phyloP scores from a whole-genome alignment of 2,113 vertebrate species.

The Chelonoidis abingdonii region DNA sequence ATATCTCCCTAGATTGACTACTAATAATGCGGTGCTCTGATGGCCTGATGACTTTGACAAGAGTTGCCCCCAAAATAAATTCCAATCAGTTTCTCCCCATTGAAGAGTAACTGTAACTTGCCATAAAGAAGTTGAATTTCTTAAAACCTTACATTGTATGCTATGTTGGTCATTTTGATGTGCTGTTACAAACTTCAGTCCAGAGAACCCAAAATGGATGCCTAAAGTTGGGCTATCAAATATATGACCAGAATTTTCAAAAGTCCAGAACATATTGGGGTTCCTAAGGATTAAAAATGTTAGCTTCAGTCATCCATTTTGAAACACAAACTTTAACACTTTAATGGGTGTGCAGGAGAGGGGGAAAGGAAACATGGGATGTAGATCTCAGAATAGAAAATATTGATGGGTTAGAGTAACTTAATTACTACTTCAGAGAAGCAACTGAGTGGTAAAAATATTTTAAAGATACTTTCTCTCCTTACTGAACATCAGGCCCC shows the following conservation, averaged over 20 bases:
- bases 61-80: no score
- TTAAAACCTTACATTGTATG: no score
- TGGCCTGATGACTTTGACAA: no score
- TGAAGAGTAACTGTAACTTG: no score
- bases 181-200: no score
- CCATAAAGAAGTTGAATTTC: no score
- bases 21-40: no score
- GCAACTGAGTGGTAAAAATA: neutral
- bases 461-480: neutral
- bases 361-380: neutral
- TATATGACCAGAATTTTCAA: neutral
- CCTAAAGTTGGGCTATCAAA: neutral
- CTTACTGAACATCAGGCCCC: neutral
- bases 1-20: no score
- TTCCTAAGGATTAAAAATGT: neutral
- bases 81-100: no score
- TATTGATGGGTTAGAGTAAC: neutral
- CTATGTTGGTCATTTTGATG: no score
- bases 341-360: neutral
- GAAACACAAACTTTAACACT: neutral
- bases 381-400: neutral
- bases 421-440: neutral
- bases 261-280: neutral
- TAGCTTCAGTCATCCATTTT: neutral
- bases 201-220: neutral